Percentiles rank a stretch among this genome's conserved stretches.
Conservation (phyloP, 1,140 invertebrate species). For the Pristionchus pacificus region DNA sequence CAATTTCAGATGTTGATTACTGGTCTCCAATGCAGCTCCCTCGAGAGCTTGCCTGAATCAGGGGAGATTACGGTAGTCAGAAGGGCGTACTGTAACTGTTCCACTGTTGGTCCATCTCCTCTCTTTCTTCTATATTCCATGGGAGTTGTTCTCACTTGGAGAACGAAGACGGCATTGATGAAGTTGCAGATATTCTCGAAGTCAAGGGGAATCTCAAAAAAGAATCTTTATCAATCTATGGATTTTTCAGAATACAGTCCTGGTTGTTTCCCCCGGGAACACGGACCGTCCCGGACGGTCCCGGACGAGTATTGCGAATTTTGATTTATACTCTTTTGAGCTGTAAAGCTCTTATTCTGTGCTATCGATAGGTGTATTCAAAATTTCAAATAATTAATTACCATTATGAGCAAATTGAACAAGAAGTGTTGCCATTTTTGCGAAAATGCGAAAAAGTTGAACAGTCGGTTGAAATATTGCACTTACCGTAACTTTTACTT, state of each 20-base stretch:
- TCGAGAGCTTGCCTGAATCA: background rate
- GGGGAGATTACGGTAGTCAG: background rate
- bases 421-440: too few species aligned
- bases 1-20: constrained; percentile 29
- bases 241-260: constrained; percentile 12
- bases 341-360: too few species aligned
- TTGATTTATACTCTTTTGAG: too few species aligned
- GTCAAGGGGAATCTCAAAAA: constrained; percentile 50
- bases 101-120: background rate
- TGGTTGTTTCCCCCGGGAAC: too few species aligned
- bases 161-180: constrained; percentile 54
- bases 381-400: constrained; percentile 10
- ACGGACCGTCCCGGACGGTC: too few species aligned
- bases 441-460: too few species aligned
- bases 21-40: background rate
- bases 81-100: background rate
- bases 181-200: constrained; percentile 56
- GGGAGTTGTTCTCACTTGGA: constrained; percentile 39
- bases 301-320: constrained; percentile 3
- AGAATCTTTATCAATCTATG: background rate
- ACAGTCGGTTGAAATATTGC: too few species aligned
- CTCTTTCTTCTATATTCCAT: constrained; percentile 5
- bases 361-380: too few species aligned
- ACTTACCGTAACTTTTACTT: too few species aligned
- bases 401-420: too few species aligned